Base-by-base conservation (phyloP, 2,113 vertebrate genomes). In the Heterocephalus glaber region DNA sequence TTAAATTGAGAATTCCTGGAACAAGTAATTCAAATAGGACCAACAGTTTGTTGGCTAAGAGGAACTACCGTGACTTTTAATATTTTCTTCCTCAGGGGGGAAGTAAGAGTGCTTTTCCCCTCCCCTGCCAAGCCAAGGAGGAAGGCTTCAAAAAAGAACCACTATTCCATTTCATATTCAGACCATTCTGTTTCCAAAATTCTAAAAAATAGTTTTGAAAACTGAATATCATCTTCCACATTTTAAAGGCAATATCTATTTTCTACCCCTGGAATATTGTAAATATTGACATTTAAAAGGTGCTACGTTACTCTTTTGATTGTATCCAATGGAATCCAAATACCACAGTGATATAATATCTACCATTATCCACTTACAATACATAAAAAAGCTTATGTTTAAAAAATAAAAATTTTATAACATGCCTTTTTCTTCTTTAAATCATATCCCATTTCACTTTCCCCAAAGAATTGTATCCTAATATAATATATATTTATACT, bases 201-300 rank as follows among this genome's bases (percentile, higher is more conserved):
- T 95, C 17, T 35, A 41, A 83, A 86, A 49, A 41, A 63, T 80
- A 68, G 3, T 47, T 65, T 88, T 66, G 41, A 92, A 80, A 95
- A 89, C 41, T 41, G 5, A 66, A 6, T 70, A 70, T 84, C 20
- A 9, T 65, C 38, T 63, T 79, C 16, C 9, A 79, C n/a, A 79
- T 93, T 92, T 93, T 41, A 52, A 93, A 89, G 72, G 54, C 65
- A 11, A 72, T 11, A 47, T 86, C 66, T 89, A 38, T 86, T 95
- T 91, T 76, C 11, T 19, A 7, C 80, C 47, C 35, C 10, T 85
- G 76, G 35, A 49, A n/a, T 92, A 89, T 41, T 77, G 24, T 84
- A 92, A 94, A 96, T 90, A 90, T 49, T 88, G 82, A 88, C 93
- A 92, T 94, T 95, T 92, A 8, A 82, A 92, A 92, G 63, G 17